Percentiles rank a stretch among this genome's conserved stretches.
phyloP scores from a whole-genome alignment of 2,113 vertebrate genomes.

The Sebastes fasciatus region DNA sequence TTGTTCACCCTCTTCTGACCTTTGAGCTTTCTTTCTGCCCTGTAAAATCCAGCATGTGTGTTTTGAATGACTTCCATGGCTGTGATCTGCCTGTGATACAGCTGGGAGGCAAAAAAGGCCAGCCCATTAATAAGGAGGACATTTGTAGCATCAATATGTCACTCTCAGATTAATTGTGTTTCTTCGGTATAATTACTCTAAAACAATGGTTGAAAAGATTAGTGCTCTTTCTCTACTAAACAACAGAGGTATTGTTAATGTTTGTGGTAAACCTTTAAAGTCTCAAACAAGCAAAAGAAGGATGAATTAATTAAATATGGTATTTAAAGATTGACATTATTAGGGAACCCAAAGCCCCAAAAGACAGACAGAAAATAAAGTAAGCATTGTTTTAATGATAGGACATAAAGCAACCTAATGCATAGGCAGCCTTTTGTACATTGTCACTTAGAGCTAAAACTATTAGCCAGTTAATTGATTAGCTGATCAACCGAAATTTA shows the following conservation, averaged over 20 bases:
- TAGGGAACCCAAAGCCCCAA: too few relatives aligned
- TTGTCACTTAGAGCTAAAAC: not conserved
- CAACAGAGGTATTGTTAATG: not conserved
- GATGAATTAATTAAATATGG: not conserved
- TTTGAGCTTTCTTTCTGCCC: slow-evolving; percentile 54
- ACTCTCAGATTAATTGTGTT: too few relatives aligned
- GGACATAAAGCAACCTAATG: not conserved
- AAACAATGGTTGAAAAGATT: not conserved
- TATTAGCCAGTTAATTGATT: not conserved
- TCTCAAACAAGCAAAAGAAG: not conserved
- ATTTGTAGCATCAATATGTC: not conserved
- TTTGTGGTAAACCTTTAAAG: not conserved
- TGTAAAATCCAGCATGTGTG: slow-evolving; percentile 38
- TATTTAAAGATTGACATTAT: not conserved
- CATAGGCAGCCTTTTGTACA: not conserved
- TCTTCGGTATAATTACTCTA: not conserved
- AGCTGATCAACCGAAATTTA: not conserved
- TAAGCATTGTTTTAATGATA: too few relatives aligned
- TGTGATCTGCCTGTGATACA: not conserved
- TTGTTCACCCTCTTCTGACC: slow-evolving; percentile 63
- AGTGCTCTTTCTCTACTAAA: not conserved
- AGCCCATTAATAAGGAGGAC: not conserved
- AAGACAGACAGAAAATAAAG: too few relatives aligned
- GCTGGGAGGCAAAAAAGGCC: not conserved
- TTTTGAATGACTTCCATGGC: slow-evolving; percentile 33